Evolutionary conservation across 2,888 invertebrate genomes (phyloP).

Genomic region (Leucophenga maculata): DNA sequence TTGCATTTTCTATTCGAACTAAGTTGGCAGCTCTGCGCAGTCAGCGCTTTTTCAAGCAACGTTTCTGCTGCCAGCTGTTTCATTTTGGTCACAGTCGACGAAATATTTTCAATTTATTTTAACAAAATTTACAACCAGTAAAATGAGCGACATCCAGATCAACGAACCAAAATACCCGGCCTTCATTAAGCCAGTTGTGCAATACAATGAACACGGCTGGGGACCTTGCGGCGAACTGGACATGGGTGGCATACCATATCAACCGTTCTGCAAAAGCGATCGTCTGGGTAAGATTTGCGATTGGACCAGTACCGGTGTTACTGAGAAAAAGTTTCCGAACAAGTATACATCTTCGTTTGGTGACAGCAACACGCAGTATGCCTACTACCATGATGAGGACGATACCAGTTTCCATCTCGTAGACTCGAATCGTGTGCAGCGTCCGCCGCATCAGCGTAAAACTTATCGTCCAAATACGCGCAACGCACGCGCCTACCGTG

Average conservation of each 20-base stretch:
- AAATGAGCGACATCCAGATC: not conserved
- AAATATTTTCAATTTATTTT: too few relatives aligned
- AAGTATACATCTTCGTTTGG: conserved; percentile 95
- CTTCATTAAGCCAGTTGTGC: conserved; percentile 67
- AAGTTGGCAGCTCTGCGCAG: too few relatives aligned
- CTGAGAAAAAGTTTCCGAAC: conserved; percentile 94
- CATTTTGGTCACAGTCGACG: too few relatives aligned
- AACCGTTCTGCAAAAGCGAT: conserved; percentile 99
- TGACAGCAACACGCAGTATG: conserved; percentile 95
- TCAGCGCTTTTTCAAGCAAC: too few relatives aligned
- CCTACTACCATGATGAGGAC: conserved; percentile 99
- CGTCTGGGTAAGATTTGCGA: conserved; percentile 98
- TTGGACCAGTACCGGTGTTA: conserved; percentile 95
- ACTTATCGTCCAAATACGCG: conserved; percentile 87
- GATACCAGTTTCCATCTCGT: conserved; percentile 99
- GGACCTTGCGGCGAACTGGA: conserved; percentile 96
- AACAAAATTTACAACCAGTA: not conserved
- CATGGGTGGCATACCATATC: conserved; percentile 82
- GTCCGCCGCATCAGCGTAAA: conserved; percentile 93
- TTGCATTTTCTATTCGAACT: too few relatives aligned
- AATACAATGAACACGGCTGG: conserved; percentile 82
- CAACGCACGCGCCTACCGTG: conserved; percentile 66
- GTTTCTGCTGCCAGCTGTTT: too few relatives aligned
- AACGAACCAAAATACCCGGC: conserved; percentile 52
- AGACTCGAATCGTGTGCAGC: conserved; percentile 91